Conservation (phyloP, 2,888 invertebrate species). For the Microplitis deprimator region DNA sequence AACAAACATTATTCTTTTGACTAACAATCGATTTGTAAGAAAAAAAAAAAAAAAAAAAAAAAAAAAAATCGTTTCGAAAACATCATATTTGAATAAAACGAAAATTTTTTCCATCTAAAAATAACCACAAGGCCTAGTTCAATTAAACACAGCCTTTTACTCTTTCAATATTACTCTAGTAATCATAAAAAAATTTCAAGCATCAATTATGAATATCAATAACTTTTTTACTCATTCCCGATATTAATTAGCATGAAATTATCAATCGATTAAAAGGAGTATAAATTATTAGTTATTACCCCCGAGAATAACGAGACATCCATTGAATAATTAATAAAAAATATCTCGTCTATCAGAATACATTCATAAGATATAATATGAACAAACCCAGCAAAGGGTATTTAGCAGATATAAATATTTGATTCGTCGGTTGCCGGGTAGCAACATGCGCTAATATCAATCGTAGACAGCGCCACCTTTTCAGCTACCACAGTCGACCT, state of each 20-base stretch:
- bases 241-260: background rate
- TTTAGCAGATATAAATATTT: constrained; percentile 47
- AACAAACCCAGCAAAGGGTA: constrained; percentile 11
- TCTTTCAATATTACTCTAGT: too few species aligned
- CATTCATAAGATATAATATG: background rate
- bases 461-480: constrained; percentile 23
- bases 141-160: too few species aligned
- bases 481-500: background rate
- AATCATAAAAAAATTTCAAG: too few species aligned
- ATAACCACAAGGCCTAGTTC: too few species aligned
- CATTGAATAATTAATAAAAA: background rate
- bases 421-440: constrained; percentile 50
- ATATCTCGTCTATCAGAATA: background rate
- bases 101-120: too few species aligned
- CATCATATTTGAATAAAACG: too few species aligned
- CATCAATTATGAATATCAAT: too few species aligned
- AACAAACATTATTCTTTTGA: background rate
- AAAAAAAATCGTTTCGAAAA: too few species aligned
- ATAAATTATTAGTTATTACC: background rate
- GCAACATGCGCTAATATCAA: constrained; percentile 40
- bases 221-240: too few species aligned
- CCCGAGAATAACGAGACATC: background rate
- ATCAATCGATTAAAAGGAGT: background rate
- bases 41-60: too few species aligned
- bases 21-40: background rate